phyloP scores from a whole-genome alignment of 2,888 invertebrate species.

The Myopa testacea region DNA sequence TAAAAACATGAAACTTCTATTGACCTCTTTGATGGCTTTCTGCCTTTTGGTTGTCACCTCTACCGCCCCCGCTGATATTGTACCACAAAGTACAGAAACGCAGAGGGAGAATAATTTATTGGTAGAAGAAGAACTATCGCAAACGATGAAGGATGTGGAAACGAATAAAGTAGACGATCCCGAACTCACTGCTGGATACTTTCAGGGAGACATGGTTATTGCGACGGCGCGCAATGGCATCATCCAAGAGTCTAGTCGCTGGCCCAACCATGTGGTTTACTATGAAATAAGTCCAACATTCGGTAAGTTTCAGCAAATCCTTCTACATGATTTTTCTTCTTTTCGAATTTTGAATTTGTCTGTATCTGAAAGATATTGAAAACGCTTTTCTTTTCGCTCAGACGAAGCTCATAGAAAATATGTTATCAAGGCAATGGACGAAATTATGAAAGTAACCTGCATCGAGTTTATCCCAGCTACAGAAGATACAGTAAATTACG shows the following conservation, averaged over 20 bases:
- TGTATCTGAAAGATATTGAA: no score
- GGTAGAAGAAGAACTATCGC: neutral
- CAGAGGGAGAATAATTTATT: neutral
- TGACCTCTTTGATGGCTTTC: neutral
- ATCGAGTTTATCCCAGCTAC: constrained; percentile 75
- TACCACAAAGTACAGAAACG: neutral
- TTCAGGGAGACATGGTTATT: constrained; percentile 78
- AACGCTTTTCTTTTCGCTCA: no score
- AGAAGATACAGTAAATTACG: constrained; percentile 53
- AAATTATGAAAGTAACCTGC: constrained; percentile 79
- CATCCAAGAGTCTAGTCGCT: constrained; percentile 70
- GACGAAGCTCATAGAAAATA: neutral
- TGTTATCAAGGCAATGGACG: constrained; percentile 71
- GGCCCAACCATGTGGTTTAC: constrained; percentile 77
- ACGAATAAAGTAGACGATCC: constrained; percentile 70
- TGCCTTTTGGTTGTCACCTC: neutral
- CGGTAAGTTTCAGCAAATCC: neutral
- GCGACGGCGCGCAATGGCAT: constrained; percentile 71
- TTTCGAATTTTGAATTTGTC: no score
- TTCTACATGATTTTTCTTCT: no score
- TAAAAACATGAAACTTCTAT: neutral
- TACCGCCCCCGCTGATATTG: neutral
- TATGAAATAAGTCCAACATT: constrained; percentile 71
- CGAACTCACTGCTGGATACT: constrained; percentile 80
- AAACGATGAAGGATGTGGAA: neutral